These are phyloP conservation scores for Squalus acanthias DNA, from an alignment of 2,797 vertebrate species.

Conservation along the genomic window DNA sequence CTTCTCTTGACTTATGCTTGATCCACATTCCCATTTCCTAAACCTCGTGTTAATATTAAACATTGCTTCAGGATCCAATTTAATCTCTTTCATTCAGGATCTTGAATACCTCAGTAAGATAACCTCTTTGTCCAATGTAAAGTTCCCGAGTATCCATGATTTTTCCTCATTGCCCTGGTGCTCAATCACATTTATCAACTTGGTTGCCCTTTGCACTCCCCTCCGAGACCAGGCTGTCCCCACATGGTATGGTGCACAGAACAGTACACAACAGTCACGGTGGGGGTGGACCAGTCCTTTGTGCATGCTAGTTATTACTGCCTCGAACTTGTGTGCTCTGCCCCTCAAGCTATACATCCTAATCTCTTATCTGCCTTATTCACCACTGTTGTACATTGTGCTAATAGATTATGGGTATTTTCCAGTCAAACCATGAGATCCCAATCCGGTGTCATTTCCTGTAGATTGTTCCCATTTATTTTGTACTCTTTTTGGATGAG, in stretches of 20 bases:
- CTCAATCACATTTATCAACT: background rate
- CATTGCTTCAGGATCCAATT: background rate
- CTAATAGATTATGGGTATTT: background rate
- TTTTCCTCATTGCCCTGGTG: background rate
- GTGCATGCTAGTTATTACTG: background rate
- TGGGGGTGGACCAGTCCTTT: background rate
- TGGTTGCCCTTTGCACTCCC: background rate
- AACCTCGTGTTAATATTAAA: background rate
- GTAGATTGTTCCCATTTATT: background rate
- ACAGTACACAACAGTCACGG: background rate
- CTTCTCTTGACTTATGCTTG: background rate
- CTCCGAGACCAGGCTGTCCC: background rate
- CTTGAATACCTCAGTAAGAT: background rate
- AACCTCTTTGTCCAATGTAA: background rate
- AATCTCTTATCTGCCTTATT: background rate
- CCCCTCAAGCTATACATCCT: too few relatives aligned
- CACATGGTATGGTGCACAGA: too few relatives aligned
- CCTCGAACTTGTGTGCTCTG: too few relatives aligned
- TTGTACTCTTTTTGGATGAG: background rate
- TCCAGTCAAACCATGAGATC: background rate
- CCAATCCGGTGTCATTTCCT: background rate
- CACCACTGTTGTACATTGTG: background rate
- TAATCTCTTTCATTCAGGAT: background rate
- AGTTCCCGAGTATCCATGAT: background rate
- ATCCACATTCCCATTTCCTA: background rate